phyloP scores from a whole-genome alignment of 2,113 vertebrate genomes.

The Forbesichthys agassizii region DNA sequence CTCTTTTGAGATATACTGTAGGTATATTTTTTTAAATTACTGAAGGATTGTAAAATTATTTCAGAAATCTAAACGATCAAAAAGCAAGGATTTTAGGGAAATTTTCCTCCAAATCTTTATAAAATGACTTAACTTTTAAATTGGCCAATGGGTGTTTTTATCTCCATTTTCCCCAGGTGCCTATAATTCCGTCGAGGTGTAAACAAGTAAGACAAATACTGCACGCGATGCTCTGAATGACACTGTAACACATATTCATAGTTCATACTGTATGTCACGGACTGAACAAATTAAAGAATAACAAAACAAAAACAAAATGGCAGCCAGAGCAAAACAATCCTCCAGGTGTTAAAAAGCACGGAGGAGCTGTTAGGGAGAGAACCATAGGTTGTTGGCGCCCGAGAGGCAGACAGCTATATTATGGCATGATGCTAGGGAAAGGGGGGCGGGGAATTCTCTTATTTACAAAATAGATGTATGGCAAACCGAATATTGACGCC shows the following conservation, averaged over 20 bases:
- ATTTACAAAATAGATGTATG: conserved; percentile 75
- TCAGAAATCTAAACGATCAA: conserved; percentile 37
- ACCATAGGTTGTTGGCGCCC: conserved; percentile 63
- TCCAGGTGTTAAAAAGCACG: conserved; percentile 47
- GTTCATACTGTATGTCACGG: conserved; percentile 40
- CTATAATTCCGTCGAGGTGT: conserved; percentile 13
- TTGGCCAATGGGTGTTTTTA: background rate
- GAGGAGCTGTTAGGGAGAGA: conserved; percentile 63
- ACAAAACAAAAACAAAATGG: conserved; percentile 28
- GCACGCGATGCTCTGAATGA: conserved; percentile 47
- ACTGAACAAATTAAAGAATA: background rate
- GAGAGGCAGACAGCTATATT: conserved; percentile 57
- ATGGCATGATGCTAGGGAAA: conserved; percentile 68
- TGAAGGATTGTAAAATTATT: conserved; percentile 48
- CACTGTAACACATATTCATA: conserved; percentile 69
- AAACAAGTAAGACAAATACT: conserved; percentile 31
- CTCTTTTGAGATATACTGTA: background rate
- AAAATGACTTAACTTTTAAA: conserved; percentile 28
- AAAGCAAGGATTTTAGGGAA: conserved; percentile 42
- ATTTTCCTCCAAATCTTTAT: conserved; percentile 35
- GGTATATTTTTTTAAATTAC: conserved; percentile 20
- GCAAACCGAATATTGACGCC: conserved; percentile 56
- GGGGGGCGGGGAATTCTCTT: conserved; percentile 46
- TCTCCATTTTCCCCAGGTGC: background rate
- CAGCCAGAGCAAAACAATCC: conserved; percentile 53